These are phyloP conservation scores for Pholis gunnellus DNA, from an alignment of 2,113 vertebrate species.

Conservation along the genomic window DNA sequence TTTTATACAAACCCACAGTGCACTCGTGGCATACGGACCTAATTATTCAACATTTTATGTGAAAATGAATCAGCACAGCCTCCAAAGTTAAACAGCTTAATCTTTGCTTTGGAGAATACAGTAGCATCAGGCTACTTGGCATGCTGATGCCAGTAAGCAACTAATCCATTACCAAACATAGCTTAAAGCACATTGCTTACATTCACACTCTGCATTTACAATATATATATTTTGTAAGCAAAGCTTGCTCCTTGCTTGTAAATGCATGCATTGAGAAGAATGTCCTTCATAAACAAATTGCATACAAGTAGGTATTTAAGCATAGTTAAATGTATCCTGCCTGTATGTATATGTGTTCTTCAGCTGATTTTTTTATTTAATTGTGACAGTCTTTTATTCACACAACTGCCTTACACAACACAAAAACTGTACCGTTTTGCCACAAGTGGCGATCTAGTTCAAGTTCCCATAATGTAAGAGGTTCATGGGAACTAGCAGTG, in stretches of 20 bases:
- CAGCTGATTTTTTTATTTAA: not conserved
- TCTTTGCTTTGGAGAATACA: constrained; percentile 38
- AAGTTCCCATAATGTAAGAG: not conserved
- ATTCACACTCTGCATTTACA: constrained; percentile 3
- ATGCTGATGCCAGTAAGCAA: constrained; percentile 36
- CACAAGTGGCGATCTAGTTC: constrained; percentile 4
- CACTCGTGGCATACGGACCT: constrained; percentile 37
- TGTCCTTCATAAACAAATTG: not conserved
- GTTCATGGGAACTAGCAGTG: constrained; percentile 1
- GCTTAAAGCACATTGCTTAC: constrained; percentile 19
- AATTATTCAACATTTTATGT: constrained; percentile 51
- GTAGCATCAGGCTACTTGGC: constrained; percentile 34
- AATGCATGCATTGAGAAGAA: not conserved
- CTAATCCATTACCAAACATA: constrained; percentile 45
- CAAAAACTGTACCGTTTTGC: not conserved
- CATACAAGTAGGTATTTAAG: not conserved
- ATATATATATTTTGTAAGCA: not conserved
- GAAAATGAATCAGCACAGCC: constrained; percentile 51
- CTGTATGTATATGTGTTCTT: not conserved
- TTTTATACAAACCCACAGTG: constrained; percentile 32
- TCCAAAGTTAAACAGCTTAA: constrained; percentile 46
- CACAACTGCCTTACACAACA: not conserved
- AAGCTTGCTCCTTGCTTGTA: constrained; percentile 3
- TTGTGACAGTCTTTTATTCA: not conserved
- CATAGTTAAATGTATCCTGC: not conserved